phyloP scores from a whole-genome alignment of 1,140 invertebrate species.

The Mamestra configurata region DNA sequence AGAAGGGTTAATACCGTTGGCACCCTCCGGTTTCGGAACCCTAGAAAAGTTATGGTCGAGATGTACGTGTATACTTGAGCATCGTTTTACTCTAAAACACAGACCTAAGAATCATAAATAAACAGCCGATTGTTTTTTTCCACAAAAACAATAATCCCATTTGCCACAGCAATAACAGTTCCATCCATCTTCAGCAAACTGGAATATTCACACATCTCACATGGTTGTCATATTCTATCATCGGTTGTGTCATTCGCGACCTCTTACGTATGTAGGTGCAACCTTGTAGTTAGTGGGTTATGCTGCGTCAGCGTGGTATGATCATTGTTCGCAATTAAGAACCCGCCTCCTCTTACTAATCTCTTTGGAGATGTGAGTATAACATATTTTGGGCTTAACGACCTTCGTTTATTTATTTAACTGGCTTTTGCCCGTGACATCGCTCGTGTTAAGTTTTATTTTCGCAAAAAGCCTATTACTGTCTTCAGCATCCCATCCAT shows the following conservation, averaged over 20 bases:
- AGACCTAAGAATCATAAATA: neutral
- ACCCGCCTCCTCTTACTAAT: conserved; percentile 15
- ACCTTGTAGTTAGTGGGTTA: conserved; percentile 28
- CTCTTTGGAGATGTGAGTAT: neutral
- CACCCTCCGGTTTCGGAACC: too few species aligned
- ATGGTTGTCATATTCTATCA: neutral
- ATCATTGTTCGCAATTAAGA: conserved; percentile 21
- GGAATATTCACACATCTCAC: neutral
- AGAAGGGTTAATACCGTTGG: too few species aligned
- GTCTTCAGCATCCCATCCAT: too few species aligned
- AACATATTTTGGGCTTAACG: neutral
- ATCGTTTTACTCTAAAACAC: neutral
- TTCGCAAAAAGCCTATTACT: too few species aligned
- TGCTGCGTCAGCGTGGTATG: neutral
- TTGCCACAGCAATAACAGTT: neutral
- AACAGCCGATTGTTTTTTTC: neutral
- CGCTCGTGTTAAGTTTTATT: too few species aligned
- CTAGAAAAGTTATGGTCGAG: too few species aligned
- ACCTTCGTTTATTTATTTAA: neutral
- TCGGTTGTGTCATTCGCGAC: conserved; percentile 9
- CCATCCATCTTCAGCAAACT: neutral
- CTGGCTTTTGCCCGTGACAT: too few species aligned
- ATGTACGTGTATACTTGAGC: too few species aligned
- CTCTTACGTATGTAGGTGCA: conserved; percentile 23
- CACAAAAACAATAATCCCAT: neutral